These are phyloP conservation scores for Crotophaga sulcirostris DNA, from an alignment of 2,113 vertebrate genomes.

Conservation along the genomic window DNA sequence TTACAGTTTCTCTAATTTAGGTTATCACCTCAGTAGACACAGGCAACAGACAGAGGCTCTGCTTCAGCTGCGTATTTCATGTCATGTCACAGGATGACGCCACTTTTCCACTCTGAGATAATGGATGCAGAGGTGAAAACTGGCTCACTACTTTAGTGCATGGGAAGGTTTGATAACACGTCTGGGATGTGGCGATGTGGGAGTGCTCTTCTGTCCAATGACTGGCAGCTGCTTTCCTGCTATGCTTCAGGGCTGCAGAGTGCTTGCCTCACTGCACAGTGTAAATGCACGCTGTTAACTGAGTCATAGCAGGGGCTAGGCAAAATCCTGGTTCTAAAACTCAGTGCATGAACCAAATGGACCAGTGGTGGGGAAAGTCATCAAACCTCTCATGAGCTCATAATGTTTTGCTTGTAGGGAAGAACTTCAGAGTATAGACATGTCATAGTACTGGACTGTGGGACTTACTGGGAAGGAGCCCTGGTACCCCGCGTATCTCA, in stretches of 20 bases:
- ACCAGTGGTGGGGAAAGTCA: neutral
- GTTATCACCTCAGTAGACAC: neutral
- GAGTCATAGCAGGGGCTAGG: neutral
- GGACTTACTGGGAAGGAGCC: too few relatives aligned
- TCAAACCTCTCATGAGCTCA: neutral
- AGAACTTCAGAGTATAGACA: neutral
- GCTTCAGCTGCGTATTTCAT: neutral
- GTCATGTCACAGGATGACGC: accelerated
- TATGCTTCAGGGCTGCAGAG: accelerated
- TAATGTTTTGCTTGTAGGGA: neutral
- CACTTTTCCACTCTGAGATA: neutral
- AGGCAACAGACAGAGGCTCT: neutral
- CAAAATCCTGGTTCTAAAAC: neutral
- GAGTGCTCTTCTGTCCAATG: neutral
- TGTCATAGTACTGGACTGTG: neutral
- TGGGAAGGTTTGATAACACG: neutral
- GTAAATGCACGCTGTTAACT: accelerated
- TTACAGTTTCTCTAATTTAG: neutral
- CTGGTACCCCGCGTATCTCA: neutral
- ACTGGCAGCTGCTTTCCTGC: neutral
- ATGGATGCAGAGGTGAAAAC: neutral
- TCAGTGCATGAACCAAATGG: accelerated
- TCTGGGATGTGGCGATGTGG: neutral
- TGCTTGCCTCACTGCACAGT: accelerated
- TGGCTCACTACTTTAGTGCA: accelerated